Conservation (phyloP, 2,113 vertebrate species). For the Peromyscus leucopus region DNA sequence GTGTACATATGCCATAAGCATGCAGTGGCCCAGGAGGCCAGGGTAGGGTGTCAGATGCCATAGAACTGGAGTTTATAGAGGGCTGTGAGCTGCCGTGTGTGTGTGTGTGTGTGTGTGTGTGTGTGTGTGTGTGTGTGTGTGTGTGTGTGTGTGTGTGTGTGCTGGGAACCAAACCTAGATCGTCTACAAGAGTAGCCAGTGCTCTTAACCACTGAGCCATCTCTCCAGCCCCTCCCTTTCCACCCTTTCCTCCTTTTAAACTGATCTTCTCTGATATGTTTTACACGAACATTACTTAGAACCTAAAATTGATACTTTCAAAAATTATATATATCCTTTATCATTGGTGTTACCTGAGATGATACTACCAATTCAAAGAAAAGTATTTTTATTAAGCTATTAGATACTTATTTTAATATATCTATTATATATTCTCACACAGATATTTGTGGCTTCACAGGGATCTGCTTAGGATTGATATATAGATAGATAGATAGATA, state of each 20-base stretch:
- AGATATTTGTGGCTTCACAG: background rate
- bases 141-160: too few species aligned
- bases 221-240: background rate
- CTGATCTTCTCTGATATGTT: background rate
- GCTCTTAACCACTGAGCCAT: background rate
- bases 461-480: slow-evolving; percentile 39
- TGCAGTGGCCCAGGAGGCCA: background rate
- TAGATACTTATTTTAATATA: slow-evolving; percentile 41
- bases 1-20: background rate
- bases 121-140: too few species aligned
- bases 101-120: too few species aligned
- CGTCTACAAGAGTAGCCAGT: background rate
- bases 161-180: background rate
- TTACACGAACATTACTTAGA: background rate
- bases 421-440: background rate
- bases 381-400: slow-evolving; percentile 41
- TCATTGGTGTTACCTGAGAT: background rate
- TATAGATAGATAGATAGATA: too few species aligned
- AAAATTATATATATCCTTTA: background rate
- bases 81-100: background rate
- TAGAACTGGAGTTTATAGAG: background rate
- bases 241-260: background rate
- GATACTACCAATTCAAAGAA: background rate
- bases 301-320: background rate
- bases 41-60: background rate